Conservation (phyloP, 2,797 vertebrate genomes). For the Ctenopoma multispine region DNA sequence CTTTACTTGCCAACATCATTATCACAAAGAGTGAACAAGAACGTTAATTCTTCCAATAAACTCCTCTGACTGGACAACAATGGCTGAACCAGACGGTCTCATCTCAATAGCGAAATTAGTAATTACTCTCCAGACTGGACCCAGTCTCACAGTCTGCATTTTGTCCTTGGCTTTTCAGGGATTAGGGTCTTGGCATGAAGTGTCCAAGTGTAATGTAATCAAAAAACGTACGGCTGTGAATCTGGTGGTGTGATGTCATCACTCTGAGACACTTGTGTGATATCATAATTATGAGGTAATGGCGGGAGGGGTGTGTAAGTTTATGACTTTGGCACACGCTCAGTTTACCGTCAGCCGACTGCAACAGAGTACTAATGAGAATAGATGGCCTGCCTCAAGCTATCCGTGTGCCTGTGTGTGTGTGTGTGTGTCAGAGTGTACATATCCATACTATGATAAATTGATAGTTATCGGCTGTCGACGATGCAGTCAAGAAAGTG, state of each 20-base stretch:
- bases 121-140: conserved; percentile 63
- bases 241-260: conserved; percentile 81
- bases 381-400: conserved; percentile 75
- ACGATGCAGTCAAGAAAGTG: conserved; percentile 43
- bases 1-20: conserved; percentile 55
- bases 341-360: conserved; percentile 74
- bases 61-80: conserved; percentile 47
- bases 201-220: conserved; percentile 67
- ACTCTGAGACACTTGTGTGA: conserved; percentile 80
- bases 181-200: conserved; percentile 62
- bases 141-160: conserved; percentile 49
- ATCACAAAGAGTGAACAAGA: conserved; percentile 54
- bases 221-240: conserved; percentile 69
- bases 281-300: conserved; percentile 84
- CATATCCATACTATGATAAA: conserved; percentile 58
- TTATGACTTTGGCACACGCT: conserved; percentile 82
- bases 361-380: conserved; percentile 79
- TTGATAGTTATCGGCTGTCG: conserved; percentile 58
- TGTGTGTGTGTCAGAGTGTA: conserved; percentile 30
- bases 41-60: conserved; percentile 29
- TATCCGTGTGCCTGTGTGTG: conserved; percentile 43
- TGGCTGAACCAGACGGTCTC: conserved; percentile 51
- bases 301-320: conserved; percentile 75
- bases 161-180: conserved; percentile 73
- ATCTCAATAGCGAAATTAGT: conserved; percentile 62